Base-by-base conservation (phyloP, 2,888 invertebrate species). In the Spisula solida region DNA sequence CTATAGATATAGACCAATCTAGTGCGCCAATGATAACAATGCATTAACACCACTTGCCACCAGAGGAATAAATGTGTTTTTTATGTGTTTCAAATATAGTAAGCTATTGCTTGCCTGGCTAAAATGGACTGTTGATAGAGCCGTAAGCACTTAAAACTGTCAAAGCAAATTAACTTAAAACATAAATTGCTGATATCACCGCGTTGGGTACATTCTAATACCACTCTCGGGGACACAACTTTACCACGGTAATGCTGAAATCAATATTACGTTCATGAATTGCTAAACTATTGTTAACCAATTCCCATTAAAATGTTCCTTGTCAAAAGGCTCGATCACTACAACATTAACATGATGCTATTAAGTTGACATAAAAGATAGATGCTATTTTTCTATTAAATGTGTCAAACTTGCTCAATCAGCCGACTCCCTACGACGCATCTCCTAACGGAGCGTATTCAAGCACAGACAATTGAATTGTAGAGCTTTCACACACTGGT, bases 381-480 rank as follows among this genome's bases (percentile, higher is more conserved):
- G 5, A 25, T 25, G n/a, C 25, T 25, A 66, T 10, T 25, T 51
- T 6, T 10, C 60, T 10, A 25, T 66, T 12, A 25, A 25, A 66
- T 25, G n/a, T 66, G 60, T 25, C 60, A 66, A 25, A n/a, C 60
- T 66, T n/a, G n/a, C 60, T 66, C 60, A 66, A 66, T 66, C 60
- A 25, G 60, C 25, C 10, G 60, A 25, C 25, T n/a, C n/a, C 25
- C 60, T 25, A 25, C 12, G 60, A 25, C 25, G 25, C 25, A 25
- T 66, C 25, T 25, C n/a, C 1, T 25, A 66, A 25, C 8, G 25
- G 8, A n/a, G 18, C 25, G 25, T 66, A 25, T 66, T 25, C 25
- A 66, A 66, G 25, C 10, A 66, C 60, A 66, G 60, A 66, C 60
- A 66, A 66, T 66, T 10, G 0, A 66, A 66, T 66, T 66, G 60